phyloP scores from a whole-genome alignment of 2,113 vertebrate species.

The Pipa parva region DNA sequence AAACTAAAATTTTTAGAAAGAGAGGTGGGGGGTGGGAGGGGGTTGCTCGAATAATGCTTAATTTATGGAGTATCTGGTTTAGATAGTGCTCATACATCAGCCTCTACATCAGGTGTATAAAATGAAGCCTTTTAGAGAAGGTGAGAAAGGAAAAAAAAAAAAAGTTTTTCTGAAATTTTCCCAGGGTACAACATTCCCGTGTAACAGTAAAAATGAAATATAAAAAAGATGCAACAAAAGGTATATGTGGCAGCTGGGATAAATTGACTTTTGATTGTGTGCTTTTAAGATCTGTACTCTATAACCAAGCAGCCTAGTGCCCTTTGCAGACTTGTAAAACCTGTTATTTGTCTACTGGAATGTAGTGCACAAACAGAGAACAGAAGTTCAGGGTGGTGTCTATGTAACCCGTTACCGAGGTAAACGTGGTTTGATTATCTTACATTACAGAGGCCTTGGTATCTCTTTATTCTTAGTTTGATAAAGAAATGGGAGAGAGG shows the following conservation, averaged over 20 bases:
- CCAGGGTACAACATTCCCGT: conserved; percentile 25
- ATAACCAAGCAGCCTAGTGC: not conserved
- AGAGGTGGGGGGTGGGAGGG: not conserved
- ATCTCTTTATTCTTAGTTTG: not conserved
- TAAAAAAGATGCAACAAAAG: conserved; percentile 13
- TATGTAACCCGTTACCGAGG: not conserved
- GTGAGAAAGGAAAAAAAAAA: conserved; percentile 10
- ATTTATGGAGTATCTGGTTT: conserved; percentile 29
- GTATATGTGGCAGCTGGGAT: conserved; percentile 23
- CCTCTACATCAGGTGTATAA: conserved; percentile 5
- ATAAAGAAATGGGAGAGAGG: not conserved
- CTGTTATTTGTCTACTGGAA: not conserved
- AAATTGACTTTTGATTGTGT: not conserved
- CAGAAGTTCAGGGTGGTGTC: not conserved
- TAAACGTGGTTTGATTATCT: not conserved
- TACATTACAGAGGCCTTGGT: not conserved
- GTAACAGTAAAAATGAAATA: conserved; percentile 11
- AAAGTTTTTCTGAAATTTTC: conserved; percentile 31
- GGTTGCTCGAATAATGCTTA: conserved; percentile 18
- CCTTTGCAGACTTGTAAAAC: not conserved
- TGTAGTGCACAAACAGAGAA: not conserved
- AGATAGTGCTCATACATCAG: conserved; percentile 38
- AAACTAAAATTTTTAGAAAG: not conserved
- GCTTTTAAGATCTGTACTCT: not conserved
- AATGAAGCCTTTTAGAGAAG: conserved; percentile 29